Evolutionary conservation across 2,113 vertebrate genomes (phyloP).

Genomic region (Stictonetta naevosa): DNA sequence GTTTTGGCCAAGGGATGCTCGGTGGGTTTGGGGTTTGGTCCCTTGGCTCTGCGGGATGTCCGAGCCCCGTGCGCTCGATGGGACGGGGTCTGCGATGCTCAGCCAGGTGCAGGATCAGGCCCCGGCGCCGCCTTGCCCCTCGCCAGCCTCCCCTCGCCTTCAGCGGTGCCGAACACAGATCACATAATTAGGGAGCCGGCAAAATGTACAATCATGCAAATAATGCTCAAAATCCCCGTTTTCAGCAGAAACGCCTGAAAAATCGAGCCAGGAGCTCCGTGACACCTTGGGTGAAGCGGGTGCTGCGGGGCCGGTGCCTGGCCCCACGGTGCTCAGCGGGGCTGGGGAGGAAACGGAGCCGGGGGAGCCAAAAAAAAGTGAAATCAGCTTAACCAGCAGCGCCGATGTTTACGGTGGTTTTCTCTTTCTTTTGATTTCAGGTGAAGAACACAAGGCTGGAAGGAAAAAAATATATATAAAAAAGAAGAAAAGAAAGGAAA

Average conservation of each 20-base stretch:
- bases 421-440: slow-evolving; percentile 21
- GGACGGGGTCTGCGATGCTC: too few relatives aligned
- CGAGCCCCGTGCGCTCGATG: too few relatives aligned
- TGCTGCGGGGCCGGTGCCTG: slow-evolving; percentile 44
- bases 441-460: background rate
- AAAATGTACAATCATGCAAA: slow-evolving; percentile 60
- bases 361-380: accelerated
- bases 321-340: slow-evolving; percentile 4
- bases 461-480: background rate
- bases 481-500: background rate
- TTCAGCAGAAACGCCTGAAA: slow-evolving; percentile 63
- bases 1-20: too few relatives aligned
- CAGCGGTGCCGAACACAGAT: background rate
- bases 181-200: background rate
- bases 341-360: background rate
- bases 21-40: too few relatives aligned
- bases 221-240: slow-evolving; percentile 45
- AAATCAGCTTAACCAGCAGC: background rate
- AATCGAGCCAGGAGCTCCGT: slow-evolving; percentile 41
- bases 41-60: too few relatives aligned
- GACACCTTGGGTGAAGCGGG: slow-evolving; percentile 53
- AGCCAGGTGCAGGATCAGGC: background rate
- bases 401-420: background rate
- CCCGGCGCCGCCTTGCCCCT: background rate
- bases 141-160: background rate